Base-by-base conservation (phyloP, 1,140 invertebrate species). In the Reticulitermes speratus region DNA sequence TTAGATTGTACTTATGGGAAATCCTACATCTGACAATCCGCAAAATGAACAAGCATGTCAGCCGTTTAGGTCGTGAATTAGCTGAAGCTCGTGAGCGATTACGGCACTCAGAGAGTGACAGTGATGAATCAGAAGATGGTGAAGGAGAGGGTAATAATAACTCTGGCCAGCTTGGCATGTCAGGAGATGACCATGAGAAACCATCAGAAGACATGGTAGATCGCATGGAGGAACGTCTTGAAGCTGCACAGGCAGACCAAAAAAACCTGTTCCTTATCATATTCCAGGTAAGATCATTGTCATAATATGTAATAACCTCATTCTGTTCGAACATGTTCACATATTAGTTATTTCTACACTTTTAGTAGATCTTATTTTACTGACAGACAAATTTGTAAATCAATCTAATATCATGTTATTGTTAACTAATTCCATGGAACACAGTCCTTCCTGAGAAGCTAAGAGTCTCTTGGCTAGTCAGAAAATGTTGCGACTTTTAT, bases 211-310 rank as follows among this genome's bases (percentile, higher is more conserved):
- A 97, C 92, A 94, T 95, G 88, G 96, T 99, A 3, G 98, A 99
- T 90, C 94, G 96, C 87, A 98, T 99, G 97, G 98, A 99, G 90
- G 98, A 99, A 90, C 96, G 96, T 88, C 90, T 99, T 86, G 98
- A 99, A 92, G 95, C 96, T 48, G 97, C 97, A 0, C 97, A 99
- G 91, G 97, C 97, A 86, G 97, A 99, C 91, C 97, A 99, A 90
- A 99, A 99, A 91, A 97, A 98, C 91, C 92, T 99, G 32, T 99
- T 99, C 90, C 94, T 99, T 19, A 99, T 99, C 90, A 97, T 99
- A 89, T 99, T 99, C 91, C 98, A 99, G 91, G 94, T 94, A 90
- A 85, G 65, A 85, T 55, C 44, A 44, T 82, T 16, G 19, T 55
- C 52, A 1, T 38, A 38, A 38, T 55, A 55, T 21, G 52, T 16